Conservation (phyloP, 2,113 vertebrate species). For the Irena cyanogastra region DNA sequence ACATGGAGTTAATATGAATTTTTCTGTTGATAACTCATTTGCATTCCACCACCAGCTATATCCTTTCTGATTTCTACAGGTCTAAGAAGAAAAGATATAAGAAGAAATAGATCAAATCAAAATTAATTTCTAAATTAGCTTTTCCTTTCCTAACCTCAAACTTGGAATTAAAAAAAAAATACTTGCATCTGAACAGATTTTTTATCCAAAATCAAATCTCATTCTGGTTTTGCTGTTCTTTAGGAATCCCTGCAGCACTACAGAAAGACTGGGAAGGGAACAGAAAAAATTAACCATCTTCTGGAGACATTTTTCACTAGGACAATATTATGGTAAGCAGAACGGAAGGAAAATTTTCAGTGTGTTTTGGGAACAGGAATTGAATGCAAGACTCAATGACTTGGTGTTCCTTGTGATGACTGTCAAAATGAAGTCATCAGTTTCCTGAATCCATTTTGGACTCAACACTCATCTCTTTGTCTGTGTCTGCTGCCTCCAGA, state of each 20-base stretch:
- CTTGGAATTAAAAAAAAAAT: not conserved
- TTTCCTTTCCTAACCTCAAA: not conserved
- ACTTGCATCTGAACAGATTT: not conserved
- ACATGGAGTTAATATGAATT: not conserved
- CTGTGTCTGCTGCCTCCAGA: conserved; percentile 9
- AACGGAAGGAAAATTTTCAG: not conserved
- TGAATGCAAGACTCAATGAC: not conserved
- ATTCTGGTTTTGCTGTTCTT: not conserved
- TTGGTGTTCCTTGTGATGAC: conserved; percentile 8
- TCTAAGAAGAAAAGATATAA: not conserved
- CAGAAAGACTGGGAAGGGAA: not conserved
- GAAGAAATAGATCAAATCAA: not conserved
- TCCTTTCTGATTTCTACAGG: not conserved
- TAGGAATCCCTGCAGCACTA: not conserved
- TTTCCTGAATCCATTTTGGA: conserved; percentile 8
- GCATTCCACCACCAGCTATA: not conserved
- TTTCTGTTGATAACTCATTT: not conserved
- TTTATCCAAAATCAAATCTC: not conserved
- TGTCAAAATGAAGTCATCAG: conserved; percentile 25
- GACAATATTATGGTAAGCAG: not conserved
- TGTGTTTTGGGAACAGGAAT: not conserved
- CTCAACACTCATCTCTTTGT: not conserved
- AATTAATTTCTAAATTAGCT: not conserved
- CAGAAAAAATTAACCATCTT: not conserved
- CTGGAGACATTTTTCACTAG: not conserved